These are phyloP conservation scores for Poecilia wingei DNA, from an alignment of 2,797 vertebrate species.

Conservation along the genomic window DNA sequence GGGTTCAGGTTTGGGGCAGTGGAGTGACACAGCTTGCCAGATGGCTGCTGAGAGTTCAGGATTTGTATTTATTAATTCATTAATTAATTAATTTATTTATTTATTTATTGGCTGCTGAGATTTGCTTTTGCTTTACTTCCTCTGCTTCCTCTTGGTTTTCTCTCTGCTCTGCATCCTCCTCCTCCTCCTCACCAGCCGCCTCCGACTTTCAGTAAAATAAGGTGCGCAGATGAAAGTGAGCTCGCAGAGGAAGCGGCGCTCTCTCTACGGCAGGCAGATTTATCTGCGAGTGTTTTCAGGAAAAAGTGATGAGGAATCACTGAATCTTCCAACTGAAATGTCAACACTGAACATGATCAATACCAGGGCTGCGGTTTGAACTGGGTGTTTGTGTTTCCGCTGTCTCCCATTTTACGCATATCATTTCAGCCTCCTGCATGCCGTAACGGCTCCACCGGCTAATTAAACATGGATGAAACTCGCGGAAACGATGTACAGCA, in stretches of 20 bases:
- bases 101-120: background rate
- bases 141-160: background rate
- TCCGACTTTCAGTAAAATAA: conserved; percentile 1
- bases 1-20: background rate
- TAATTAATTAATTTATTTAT: background rate
- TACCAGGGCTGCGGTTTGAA: background rate
- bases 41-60: background rate
- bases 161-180: conserved; percentile 4
- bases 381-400: background rate
- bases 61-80: background rate
- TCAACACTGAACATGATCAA: conserved; percentile 1
- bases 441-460: background rate
- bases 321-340: background rate
- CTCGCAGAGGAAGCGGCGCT: background rate
- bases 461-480: conserved; percentile 8
- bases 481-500: conserved; percentile 1
- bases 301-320: background rate
- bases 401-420: background rate
- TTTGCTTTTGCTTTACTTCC: conserved; percentile 1
- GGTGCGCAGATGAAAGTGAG: conserved; percentile 4
- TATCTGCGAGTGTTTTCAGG: conserved; percentile 1
- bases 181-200: background rate
- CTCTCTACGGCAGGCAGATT: background rate
- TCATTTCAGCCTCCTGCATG: background rate
- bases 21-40: background rate